Evolutionary conservation across 35 echinoderm and acorn worm genomes (phyloP).

Genomic region (Strongylocentrotus purpuratus): DNA sequence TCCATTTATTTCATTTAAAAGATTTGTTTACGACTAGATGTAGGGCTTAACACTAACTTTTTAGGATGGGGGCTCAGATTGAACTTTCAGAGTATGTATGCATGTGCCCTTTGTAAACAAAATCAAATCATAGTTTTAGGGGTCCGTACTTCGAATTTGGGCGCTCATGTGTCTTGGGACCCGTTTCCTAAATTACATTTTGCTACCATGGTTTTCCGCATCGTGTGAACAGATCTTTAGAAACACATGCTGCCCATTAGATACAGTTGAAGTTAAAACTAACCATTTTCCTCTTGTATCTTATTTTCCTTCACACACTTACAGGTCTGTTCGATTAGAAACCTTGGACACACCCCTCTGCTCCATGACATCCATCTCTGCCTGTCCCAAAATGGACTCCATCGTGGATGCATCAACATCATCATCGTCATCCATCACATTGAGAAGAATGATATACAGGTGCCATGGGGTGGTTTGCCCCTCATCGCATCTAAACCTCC

Average conservation of each 20-base stretch:
- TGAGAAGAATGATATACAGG: neutral
- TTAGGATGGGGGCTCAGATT: too few relatives aligned
- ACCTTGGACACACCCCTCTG: neutral
- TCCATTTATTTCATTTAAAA: too few relatives aligned
- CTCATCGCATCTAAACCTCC: neutral
- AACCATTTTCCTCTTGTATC: neutral
- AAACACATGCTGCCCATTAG: neutral
- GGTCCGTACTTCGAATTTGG: too few relatives aligned
- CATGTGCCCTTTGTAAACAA: too few relatives aligned
- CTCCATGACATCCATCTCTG: neutral
- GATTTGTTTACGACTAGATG: too few relatives aligned
- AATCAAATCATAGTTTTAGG: too few relatives aligned
- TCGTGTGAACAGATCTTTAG: too few relatives aligned
- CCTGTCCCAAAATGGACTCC: neutral
- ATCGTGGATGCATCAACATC: neutral
- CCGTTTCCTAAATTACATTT: too few relatives aligned
- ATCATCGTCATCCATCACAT: neutral
- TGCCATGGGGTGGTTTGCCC: neutral
- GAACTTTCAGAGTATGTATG: too few relatives aligned
- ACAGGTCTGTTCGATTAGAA: conserved; percentile 6
- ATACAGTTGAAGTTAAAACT: neutral
- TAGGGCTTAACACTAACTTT: too few relatives aligned
- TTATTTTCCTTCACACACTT: neutral
- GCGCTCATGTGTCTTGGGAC: too few relatives aligned
- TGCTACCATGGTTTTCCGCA: too few relatives aligned